These are phyloP conservation scores for Homarus americanus DNA, from an alignment of 1,140 invertebrate species.

Conservation along the genomic window DNA sequence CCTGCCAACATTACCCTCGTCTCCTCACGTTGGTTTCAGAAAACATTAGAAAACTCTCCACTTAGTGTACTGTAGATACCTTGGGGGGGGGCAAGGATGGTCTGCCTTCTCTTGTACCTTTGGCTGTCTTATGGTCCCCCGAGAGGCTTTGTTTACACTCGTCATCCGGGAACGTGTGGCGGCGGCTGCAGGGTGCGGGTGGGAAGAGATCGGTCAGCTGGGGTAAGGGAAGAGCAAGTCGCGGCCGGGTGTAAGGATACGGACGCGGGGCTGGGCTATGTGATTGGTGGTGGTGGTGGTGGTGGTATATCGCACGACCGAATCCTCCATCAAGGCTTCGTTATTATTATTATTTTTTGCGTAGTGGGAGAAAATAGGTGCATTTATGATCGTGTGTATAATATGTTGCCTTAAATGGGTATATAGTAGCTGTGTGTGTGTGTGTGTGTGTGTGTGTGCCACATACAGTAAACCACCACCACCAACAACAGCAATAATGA, in stretches of 20 bases:
- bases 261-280: conserved; percentile 5
- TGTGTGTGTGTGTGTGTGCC: conserved; percentile 19
- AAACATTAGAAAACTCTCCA: too few relatives aligned
- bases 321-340: conserved; percentile 35
- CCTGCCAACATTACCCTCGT: too few relatives aligned
- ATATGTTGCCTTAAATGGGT: not conserved
- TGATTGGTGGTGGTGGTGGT: conserved; percentile 18
- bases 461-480: too few relatives aligned
- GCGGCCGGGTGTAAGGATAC: not conserved
- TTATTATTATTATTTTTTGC: conserved; percentile 43
- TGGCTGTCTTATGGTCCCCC: too few relatives aligned
- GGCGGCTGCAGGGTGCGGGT: too few relatives aligned
- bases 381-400: conserved; percentile 25
- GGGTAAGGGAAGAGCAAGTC: not conserved
- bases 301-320: conserved; percentile 11
- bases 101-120: too few relatives aligned
- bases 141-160: conserved; percentile 1
- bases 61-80: too few relatives aligned
- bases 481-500: too few relatives aligned
- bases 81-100: too few relatives aligned
- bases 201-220: not conserved
- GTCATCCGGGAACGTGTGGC: not conserved
- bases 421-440: conserved; percentile 21
- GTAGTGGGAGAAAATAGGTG: not conserved
- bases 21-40: too few relatives aligned